A percentile compares a stretch with the other conserved stretches of the same genome.
These are phyloP conservation scores for Drosophila ustulata DNA, from an alignment of 2,888 invertebrate genomes.

Conservation along the genomic window DNA sequence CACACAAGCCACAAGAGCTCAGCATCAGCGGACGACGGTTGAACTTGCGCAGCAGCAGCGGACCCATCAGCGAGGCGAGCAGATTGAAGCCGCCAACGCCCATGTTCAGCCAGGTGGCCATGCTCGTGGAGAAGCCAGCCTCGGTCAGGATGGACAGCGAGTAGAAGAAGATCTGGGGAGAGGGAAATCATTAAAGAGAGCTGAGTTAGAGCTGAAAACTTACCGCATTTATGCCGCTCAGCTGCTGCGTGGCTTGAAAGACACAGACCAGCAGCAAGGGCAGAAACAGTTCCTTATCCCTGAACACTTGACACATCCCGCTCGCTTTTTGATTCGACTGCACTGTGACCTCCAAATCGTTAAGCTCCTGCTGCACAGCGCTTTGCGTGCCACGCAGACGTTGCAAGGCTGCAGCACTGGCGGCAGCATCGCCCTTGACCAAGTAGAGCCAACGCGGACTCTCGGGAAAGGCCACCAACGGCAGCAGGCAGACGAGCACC, in stretches of 20 bases:
- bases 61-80: conserved; percentile 88
- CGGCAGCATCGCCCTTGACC: conserved; percentile 87
- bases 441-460: conserved; percentile 94
- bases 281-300: conserved; percentile 87
- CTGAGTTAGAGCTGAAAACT: conserved; percentile 72
- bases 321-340: conserved; percentile 80
- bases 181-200: conserved; percentile 80
- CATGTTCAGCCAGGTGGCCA: conserved; percentile 90
- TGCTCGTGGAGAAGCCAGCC: conserved; percentile 87
- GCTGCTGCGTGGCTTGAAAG: conserved; percentile 92
- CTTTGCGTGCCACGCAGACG: conserved; percentile 58
- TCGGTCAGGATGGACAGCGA: conserved; percentile 90
- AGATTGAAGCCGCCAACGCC: conserved; percentile 90
- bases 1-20: conserved; percentile 87
- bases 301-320: conserved; percentile 87
- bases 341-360: conserved; percentile 86
- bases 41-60: conserved; percentile 88
- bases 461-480: conserved; percentile 91
- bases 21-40: conserved; percentile 90
- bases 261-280: conserved; percentile 91
- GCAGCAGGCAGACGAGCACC: conserved; percentile 87
- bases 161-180: conserved; percentile 90
- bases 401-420: conserved; percentile 84
- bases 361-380: conserved; percentile 86
- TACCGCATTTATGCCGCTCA: conserved; percentile 95